A percentile compares a stretch with the other conserved stretches of the same genome.
Evolutionary conservation across 2,113 vertebrate species (phyloP).

Genomic region (Ammodytes dubius): DNA sequence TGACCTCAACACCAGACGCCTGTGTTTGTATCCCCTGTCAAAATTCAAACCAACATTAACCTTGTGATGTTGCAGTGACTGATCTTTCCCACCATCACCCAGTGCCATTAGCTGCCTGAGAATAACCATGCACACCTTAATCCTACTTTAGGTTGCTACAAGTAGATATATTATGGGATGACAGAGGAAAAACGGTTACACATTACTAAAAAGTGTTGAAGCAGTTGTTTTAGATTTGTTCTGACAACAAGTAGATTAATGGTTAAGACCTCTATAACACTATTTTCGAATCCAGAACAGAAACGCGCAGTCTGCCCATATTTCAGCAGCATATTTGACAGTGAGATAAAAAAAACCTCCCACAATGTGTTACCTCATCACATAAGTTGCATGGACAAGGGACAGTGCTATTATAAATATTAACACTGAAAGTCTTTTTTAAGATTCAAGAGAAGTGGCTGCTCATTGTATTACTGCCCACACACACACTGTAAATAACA

Average conservation of each 20-base stretch:
- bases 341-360: not conserved
- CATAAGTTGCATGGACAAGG: not conserved
- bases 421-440: too few relatives aligned
- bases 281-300: not conserved
- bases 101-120: not conserved
- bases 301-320: not conserved
- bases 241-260: constrained; percentile 16
- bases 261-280: not conserved
- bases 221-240: constrained; percentile 22
- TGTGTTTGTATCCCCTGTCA: too few relatives aligned
- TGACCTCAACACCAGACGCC: not conserved
- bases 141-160: not conserved
- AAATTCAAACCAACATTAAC: not conserved
- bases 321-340: not conserved
- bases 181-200: not conserved
- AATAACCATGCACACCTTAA: not conserved
- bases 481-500: not conserved
- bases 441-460: too few relatives aligned
- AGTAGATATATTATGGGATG: not conserved
- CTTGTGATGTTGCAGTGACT: not conserved
- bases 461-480: not conserved
- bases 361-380: constrained; percentile 5
- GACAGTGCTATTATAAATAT: not conserved
- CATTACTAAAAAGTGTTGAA: not conserved
- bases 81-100: not conserved